phyloP scores from a whole-genome alignment of 2,113 vertebrate genomes.

The Eublepharis macularius region DNA sequence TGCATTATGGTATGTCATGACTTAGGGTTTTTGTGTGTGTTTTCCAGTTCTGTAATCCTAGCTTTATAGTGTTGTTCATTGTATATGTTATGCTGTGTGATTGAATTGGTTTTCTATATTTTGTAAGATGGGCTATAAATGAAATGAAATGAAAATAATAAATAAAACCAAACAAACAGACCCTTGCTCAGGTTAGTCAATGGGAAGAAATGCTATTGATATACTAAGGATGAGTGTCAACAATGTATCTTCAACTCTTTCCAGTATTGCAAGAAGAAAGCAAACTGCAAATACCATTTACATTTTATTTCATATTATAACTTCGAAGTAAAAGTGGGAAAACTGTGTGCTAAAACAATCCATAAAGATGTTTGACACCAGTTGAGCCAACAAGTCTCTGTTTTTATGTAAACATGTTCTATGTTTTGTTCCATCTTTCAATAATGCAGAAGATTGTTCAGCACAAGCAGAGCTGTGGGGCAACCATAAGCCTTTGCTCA shows the following conservation, averaged over 20 bases:
- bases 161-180: no score
- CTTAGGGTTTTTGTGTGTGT: no score
- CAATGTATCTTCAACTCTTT: background rate
- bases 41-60: no score
- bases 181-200: no score
- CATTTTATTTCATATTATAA: slow-evolving; percentile 7
- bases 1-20: no score
- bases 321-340: slow-evolving; percentile 22
- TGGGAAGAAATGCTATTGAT: background rate
- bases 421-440: slow-evolving; percentile 7
- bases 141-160: no score
- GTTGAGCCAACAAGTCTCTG: background rate
- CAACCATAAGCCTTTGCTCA: slow-evolving; percentile 5
- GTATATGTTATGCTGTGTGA: no score
- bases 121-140: no score
- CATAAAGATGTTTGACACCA: slow-evolving; percentile 6
- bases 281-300: background rate
- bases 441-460: slow-evolving; percentile 4
- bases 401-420: background rate
- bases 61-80: no score
- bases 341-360: background rate
- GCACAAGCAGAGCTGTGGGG: slow-evolving; percentile 1
- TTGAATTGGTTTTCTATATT: no score
- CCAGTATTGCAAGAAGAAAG: background rate
- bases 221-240: no score